Evolutionary conservation across 1,140 invertebrate genomes (phyloP), one percentile per base, ranked within the genome.

Genomic region (Nebria ingens): DNA sequence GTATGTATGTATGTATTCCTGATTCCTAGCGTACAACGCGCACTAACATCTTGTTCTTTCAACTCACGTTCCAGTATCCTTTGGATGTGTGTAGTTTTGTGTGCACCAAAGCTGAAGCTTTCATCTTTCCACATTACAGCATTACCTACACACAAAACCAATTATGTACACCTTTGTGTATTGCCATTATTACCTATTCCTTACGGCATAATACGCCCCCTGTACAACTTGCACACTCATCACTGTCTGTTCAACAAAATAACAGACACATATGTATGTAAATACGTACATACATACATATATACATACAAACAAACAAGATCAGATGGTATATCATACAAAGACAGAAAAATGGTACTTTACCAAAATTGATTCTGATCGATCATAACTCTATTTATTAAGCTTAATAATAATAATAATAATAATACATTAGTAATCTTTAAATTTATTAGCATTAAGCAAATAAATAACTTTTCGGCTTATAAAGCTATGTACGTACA

Each of bases 91-190:
- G 13, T 6, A 11, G 6, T 3, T 17, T 45, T 57, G 38, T 29
- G 54, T 57, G 54, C 53, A 59, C 61, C 61, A 63, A 59, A 61
- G 15, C 40, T 11, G 60, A 59, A 53, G 51, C 65, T 67, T 67
- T 67, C 65, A 67, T 67, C 65, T 67, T 62, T 62, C 58, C 60
- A 60, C 63, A 65, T 65, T 64, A 65, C 64, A 64, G 63, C 61
- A 67, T 67, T 65, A n/a, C n/a, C n/a, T n/a, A 65, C 63, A 62
- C 65, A 65, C 65, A 64, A 62, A 67, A 64, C 64, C 64, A 65
- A 67, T 67, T 67, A 67, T 65, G 60, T 65, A 61, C 63, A 67
- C 63, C 65, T 67, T 67, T 67, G 64, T 67, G 65, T 63, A 64
- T 64, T 61, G 62, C 60, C 61, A 62, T 59, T 61, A 65, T 67